phyloP scores from a whole-genome alignment of 2,113 vertebrate genomes.

The Ondatra zibethicus region DNA sequence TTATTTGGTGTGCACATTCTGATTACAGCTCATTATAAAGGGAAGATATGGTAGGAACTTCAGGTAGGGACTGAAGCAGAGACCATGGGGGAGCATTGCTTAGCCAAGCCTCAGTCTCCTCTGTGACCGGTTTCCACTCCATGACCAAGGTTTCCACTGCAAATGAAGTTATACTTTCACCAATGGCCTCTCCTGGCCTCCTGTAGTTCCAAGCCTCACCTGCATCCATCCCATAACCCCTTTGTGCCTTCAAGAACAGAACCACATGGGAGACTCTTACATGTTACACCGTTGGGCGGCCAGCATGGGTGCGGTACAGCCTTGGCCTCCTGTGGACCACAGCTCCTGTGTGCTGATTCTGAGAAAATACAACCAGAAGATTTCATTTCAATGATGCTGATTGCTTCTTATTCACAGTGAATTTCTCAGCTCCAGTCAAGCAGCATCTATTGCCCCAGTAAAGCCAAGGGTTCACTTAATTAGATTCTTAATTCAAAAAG shows the following conservation, averaged over 20 bases:
- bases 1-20: neutral
- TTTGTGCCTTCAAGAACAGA: neutral
- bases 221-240: neutral
- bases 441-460: neutral
- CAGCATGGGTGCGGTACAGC: neutral
- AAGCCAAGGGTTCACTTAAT: neutral
- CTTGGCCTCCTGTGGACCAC: neutral
- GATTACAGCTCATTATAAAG: neutral
- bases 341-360: neutral
- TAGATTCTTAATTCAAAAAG: neutral
- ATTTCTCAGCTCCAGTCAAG: neutral
- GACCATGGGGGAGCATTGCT: neutral
- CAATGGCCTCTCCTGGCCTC: neutral
- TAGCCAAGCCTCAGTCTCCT: neutral
- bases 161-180: neutral
- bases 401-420: neutral
- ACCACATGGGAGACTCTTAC: neutral
- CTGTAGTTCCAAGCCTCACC: too few species aligned
- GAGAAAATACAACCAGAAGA: neutral
- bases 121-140: too few species aligned
- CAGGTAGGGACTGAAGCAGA: neutral
- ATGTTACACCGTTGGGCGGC: neutral
- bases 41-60: neutral
- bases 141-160: neutral
- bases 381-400: neutral